Evolutionary conservation across 2,797 vertebrate species (phyloP).

Genomic region (Spheniscus humboldti): DNA sequence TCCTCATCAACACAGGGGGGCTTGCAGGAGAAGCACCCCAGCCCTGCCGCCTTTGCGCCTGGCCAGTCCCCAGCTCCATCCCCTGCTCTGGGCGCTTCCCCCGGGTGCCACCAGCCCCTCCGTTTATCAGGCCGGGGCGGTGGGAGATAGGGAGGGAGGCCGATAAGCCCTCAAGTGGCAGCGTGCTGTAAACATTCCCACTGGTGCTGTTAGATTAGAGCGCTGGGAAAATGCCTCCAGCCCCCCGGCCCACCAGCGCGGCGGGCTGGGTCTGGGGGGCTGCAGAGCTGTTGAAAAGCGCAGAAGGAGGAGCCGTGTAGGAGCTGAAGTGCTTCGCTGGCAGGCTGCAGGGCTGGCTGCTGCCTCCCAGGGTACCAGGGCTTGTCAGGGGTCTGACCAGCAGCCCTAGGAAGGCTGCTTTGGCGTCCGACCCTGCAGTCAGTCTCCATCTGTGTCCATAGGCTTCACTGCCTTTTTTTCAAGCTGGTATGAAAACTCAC

Average conservation of each 20-base stretch:
- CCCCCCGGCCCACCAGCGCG: conserved; percentile 47
- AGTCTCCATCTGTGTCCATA: neutral
- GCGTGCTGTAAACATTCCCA: conserved; percentile 82
- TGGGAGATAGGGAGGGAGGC: conserved; percentile 60
- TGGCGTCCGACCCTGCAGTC: neutral
- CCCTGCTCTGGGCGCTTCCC: neutral
- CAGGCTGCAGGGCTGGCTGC: neutral
- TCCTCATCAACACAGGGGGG: accelerated
- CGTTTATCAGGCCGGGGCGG: conserved; percentile 57
- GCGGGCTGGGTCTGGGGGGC: conserved; percentile 9
- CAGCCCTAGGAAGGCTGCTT: neutral
- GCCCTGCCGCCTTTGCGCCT: neutral
- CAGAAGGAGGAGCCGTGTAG: neutral
- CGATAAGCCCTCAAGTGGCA: conserved; percentile 77
- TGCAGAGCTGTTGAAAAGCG: conserved; percentile 52
- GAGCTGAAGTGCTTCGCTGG: conserved; percentile 3
- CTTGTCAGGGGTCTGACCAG: neutral
- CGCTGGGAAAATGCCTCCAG: conserved; percentile 68
- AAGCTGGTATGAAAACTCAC: neutral
- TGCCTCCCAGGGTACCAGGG: neutral
- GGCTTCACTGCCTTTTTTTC: neutral
- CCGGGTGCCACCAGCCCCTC: neutral
- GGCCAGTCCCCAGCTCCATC: neutral
- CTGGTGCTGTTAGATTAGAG: conserved; percentile 75
- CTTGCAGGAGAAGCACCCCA: neutral